phyloP scores from a whole-genome alignment of 2,797 vertebrate genomes.

The Dryobates pubescens region DNA sequence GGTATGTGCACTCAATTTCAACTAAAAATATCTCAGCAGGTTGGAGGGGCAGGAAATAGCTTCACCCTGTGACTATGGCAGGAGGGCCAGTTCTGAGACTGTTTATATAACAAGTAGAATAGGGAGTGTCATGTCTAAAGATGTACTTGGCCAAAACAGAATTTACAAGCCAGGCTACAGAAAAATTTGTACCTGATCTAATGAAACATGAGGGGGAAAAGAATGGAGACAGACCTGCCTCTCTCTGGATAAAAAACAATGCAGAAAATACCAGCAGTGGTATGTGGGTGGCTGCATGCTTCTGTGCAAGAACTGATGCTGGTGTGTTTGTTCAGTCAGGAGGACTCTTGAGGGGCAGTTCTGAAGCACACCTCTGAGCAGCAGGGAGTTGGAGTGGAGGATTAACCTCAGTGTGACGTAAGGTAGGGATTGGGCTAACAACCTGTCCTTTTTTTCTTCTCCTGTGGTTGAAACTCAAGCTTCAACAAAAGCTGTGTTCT shows the following conservation, averaged over 20 bases:
- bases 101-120: slow-evolving; percentile 3
- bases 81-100: background rate
- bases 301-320: background rate
- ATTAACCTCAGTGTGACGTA: background rate
- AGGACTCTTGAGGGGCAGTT: background rate
- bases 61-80: background rate
- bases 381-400: background rate
- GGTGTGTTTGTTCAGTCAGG: slow-evolving; percentile 12
- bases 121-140: slow-evolving; percentile 52
- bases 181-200: background rate
- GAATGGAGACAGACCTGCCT: slow-evolving; percentile 34
- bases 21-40: slow-evolving; percentile 71
- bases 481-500: background rate
- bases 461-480: background rate
- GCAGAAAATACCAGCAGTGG: background rate
- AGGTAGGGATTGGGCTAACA: background rate
- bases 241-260: background rate
- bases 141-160: background rate
- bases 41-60: slow-evolving; percentile 48
- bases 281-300: background rate
- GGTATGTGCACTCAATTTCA: slow-evolving; percentile 65
- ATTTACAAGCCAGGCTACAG: background rate
- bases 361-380: background rate
- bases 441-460: background rate
- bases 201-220: background rate